Base-by-base conservation (phyloP, 2,888 invertebrate species). In the Lasioglossum lativentre region DNA sequence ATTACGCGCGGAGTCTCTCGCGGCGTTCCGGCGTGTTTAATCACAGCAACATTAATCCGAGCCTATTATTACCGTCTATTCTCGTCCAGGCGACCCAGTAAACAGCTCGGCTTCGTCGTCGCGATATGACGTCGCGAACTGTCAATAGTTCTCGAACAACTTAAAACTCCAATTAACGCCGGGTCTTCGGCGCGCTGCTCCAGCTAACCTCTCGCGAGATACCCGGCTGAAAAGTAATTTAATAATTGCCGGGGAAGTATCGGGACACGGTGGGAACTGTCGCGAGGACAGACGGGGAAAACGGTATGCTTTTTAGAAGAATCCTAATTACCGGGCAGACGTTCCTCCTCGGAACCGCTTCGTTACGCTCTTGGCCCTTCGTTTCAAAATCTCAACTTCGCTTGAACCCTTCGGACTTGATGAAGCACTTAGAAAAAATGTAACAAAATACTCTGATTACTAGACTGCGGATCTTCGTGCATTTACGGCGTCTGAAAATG, bases 131-230 rank as follows among this genome's bases (percentile, higher is more conserved):
- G 40, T 38, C 73, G 82, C 66, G 34, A 66, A 52, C 73, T 82
- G 73, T 81, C 82, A 74, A 82, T 83, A 82, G 83, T 83, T 83
- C 83, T 42, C 82, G 56, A 83, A 75, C 82, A 81, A 83, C 82
- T 82, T 82, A 75, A 83, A 83, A 83, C 83, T 82, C 47, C 83
- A 75, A 82, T 83, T 75, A 81, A 82, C 66, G 45, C 38, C 45
- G n/a, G 42, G 82, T 56, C 73, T 68, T 56, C 81, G 82, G 42
- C 66, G 16, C 4, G 52, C 68, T 68, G 27, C 12, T 40, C 42
- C 27, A 40, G 81, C 23, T 19, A 42, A 38, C 42, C 66, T 74
- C 68, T 68, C 56, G 10, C 74, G 45, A 16, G 82, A 70, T 70
- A 23, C 14, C 23, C 68, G 23, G 52, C 68, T 45, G 42, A 56